A percentile compares a stretch with the other conserved stretches of the same genome.
These are phyloP conservation scores for Drosophila hawaiiensis DNA, from an alignment of 2,888 invertebrate genomes.

Conservation along the genomic window DNA sequence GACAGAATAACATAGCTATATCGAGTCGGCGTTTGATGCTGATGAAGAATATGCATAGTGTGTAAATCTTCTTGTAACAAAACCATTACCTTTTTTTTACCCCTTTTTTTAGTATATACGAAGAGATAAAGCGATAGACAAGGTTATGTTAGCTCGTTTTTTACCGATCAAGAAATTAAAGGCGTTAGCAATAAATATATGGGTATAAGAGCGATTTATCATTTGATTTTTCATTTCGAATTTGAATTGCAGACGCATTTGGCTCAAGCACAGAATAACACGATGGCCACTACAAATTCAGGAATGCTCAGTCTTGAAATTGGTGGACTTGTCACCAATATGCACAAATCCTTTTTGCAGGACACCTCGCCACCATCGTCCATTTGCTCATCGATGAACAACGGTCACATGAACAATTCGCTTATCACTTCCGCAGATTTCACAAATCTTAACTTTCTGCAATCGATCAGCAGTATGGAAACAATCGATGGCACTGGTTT, in stretches of 20 bases:
- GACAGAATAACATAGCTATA: background rate
- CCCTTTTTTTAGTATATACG: background rate
- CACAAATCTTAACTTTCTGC: slow-evolving; percentile 83
- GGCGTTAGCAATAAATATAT: background rate
- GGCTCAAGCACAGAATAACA: slow-evolving; percentile 40
- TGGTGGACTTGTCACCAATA: slow-evolving; percentile 84
- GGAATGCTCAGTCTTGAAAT: slow-evolving; percentile 83
- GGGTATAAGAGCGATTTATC: background rate
- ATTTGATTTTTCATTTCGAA: background rate
- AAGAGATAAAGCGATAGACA: background rate
- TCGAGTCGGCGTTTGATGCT: background rate
- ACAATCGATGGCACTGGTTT: background rate
- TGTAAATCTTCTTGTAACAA: background rate
- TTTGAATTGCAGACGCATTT: slow-evolving; percentile 17
- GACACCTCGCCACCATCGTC: slow-evolving; percentile 85
- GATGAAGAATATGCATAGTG: background rate
- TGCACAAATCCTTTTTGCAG: slow-evolving; percentile 84
- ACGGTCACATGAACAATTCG: slow-evolving; percentile 83
- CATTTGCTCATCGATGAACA: slow-evolving; percentile 82
- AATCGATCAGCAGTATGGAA: slow-evolving; percentile 78
- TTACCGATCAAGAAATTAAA: background rate
- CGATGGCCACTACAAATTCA: slow-evolving; percentile 5
- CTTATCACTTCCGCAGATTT: slow-evolving; percentile 85
- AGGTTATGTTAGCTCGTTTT: background rate
- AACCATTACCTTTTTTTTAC: background rate